A percentile compares a stretch with the other conserved stretches of the same genome.
phyloP scores from a whole-genome alignment of 2,797 vertebrate species.

The Anguilla marmorata region DNA sequence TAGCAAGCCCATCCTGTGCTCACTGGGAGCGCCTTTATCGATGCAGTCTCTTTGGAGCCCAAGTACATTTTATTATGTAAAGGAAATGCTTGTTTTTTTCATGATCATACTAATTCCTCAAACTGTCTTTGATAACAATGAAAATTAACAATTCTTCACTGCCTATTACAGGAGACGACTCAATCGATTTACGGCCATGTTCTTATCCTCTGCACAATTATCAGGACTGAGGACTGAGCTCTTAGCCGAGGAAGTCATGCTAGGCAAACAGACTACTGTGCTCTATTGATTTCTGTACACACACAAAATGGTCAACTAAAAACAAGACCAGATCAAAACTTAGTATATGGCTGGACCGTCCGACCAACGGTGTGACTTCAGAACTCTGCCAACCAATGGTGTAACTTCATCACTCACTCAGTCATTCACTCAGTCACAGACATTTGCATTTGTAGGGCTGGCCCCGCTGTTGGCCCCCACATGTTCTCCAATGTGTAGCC shows the following conservation, averaged over 20 bases:
- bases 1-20: background rate
- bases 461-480: too few relatives aligned
- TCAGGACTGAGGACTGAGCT: background rate
- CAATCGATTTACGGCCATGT: constrained; percentile 19
- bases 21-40: background rate
- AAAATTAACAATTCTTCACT: background rate
- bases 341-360: too few relatives aligned
- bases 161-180: background rate
- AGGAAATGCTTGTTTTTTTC: background rate
- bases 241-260: background rate
- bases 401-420: too few relatives aligned
- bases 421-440: too few relatives aligned
- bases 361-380: too few relatives aligned
- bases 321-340: too few relatives aligned
- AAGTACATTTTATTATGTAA: background rate
- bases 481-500: background rate
- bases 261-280: background rate
- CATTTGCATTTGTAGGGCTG: too few relatives aligned
- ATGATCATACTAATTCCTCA: background rate
- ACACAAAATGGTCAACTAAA: background rate
- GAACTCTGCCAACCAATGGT: too few relatives aligned
- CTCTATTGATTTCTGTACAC: background rate
- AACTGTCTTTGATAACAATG: too few relatives aligned
- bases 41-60: background rate
- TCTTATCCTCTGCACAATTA: constrained; percentile 22